phyloP scores from a whole-genome alignment of 2,113 vertebrate species.

The Sinocyclocheilus anshuiensis region DNA sequence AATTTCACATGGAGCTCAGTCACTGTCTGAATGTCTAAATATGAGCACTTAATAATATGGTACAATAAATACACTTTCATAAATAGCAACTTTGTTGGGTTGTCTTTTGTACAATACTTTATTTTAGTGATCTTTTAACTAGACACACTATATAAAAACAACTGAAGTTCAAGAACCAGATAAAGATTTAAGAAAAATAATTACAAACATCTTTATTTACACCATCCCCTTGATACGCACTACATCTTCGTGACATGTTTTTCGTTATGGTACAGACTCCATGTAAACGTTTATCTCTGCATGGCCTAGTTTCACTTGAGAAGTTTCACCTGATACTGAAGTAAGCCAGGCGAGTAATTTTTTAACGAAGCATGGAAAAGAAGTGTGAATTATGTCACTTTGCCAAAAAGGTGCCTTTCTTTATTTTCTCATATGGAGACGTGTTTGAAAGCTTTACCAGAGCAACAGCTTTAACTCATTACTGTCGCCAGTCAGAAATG shows the following conservation, averaged over 20 bases:
- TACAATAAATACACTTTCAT: neutral
- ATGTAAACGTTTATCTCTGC: neutral
- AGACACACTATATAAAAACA: neutral
- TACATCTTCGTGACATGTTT: neutral
- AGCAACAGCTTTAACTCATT: slow-evolving; percentile 44
- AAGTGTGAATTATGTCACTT: slow-evolving; percentile 5
- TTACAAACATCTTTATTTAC: neutral
- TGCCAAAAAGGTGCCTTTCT: neutral
- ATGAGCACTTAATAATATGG: neutral
- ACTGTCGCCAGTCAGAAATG: neutral
- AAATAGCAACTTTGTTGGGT: neutral
- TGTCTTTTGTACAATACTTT: neutral
- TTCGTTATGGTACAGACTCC: neutral
- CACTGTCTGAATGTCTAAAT: neutral
- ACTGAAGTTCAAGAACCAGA: neutral
- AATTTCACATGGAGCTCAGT: neutral
- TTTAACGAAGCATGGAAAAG: neutral
- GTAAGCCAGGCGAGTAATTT: neutral
- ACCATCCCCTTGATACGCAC: neutral
- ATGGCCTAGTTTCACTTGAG: neutral
- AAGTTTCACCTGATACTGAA: slow-evolving; percentile 4
- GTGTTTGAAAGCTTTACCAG: slow-evolving; percentile 44
- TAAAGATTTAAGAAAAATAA: neutral
- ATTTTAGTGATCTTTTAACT: neutral
- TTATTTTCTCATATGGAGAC: neutral